Base-by-base conservation (phyloP, 2,113 vertebrate species). In the Myiopsitta monachus region DNA sequence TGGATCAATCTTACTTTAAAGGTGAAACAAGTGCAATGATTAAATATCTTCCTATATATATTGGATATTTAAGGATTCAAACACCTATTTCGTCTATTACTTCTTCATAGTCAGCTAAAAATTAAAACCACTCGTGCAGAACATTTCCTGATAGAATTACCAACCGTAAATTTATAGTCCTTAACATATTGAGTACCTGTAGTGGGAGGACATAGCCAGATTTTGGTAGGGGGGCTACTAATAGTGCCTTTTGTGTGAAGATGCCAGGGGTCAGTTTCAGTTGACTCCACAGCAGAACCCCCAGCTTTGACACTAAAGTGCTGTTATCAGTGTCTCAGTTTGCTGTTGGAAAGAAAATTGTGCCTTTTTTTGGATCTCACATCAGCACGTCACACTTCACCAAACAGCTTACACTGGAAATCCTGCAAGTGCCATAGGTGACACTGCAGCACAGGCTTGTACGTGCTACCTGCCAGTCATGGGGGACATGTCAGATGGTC, bases 351-450 rank as follows among this genome's bases (percentile, higher is more conserved):
- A 82, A 51, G 55, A 63, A 57, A 61, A 61, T 1, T 1, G 10
- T 41, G 44, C 52, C 14, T 55, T 57, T 26, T 59, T 75, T 10
- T 8, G 39, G 73, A 4, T 72, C 30, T 18, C 67, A 5, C 31
- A 31, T 9, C 33, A 23, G 4, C 23, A 6, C 0, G 4, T 10
- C 55, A 6, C 54, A 3, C 3, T 7, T 3, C 44, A 3, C 38
- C 27, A 28, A 9, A 0, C 10, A 19, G 46, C 39, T 22, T 7
- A 54, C 31, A 14, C 7, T 14, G 57, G 5, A 39, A 18, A 1
- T 0, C 55, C 33, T 59, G 33, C 5, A 33, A 23, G 33, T 59
- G 13, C 49, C 1, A 6, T 0, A 3, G 49, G 31, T 0, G 3
- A 17, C 44, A 1, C 5, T 59, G 8, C 55, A 31, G 72, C 43